These are phyloP conservation scores for Microctonus aethiopoides DNA, from an alignment of 2,888 invertebrate species.

Conservation along the genomic window DNA sequence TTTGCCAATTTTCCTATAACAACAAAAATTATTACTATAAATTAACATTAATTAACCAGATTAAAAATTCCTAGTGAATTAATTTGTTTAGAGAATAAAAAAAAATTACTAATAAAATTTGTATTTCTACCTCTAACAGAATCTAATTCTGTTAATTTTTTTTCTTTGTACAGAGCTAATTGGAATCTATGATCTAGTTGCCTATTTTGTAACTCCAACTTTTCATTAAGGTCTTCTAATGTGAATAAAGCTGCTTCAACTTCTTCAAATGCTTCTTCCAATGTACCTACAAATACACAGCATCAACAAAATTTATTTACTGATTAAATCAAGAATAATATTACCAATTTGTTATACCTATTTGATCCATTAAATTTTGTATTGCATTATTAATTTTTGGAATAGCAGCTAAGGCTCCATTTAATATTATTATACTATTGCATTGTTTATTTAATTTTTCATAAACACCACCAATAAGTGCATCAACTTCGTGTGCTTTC, in stretches of 20 bases:
- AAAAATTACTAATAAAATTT: neutral
- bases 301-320: neutral
- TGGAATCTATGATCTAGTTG: constrained; percentile 80
- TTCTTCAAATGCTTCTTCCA: constrained; percentile 72
- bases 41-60: neutral
- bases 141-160: constrained; percentile 72
- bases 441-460: constrained; percentile 66
- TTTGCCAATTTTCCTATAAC: constrained; percentile 69
- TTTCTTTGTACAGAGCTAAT: constrained; percentile 77
- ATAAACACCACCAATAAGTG: constrained; percentile 56
- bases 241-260: constrained; percentile 75
- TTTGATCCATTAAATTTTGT: constrained; percentile 67
- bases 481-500: constrained; percentile 72
- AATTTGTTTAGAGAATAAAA: too few relatives aligned
- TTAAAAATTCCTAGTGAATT: constrained; percentile 11
- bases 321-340: too few relatives aligned
- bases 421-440: constrained; percentile 64
- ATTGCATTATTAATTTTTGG: constrained; percentile 68
- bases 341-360: constrained; percentile 55
- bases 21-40: neutral
- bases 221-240: constrained; percentile 78
- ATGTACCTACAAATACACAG: constrained; percentile 57
- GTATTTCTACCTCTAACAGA: constrained; percentile 69
- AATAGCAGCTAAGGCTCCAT: constrained; percentile 65
- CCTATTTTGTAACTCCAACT: constrained; percentile 76